A percentile compares a stretch with the other conserved stretches of the same genome.
Evolutionary conservation across 2,113 vertebrate genomes (phyloP).

Genomic region (Pseudopodoces humilis): DNA sequence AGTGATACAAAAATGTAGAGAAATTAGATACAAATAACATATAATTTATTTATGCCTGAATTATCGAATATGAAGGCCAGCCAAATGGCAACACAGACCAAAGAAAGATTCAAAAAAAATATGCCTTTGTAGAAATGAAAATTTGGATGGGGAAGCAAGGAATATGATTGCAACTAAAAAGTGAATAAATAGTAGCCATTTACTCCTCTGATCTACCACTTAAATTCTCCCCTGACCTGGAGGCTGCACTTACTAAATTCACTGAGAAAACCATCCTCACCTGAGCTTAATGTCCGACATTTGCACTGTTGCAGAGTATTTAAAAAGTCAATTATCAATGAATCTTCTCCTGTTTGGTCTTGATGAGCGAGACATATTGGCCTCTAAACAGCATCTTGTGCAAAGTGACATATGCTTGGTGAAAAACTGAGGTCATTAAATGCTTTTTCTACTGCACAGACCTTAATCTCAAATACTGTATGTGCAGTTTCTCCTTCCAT

Average conservation of each 20-base stretch:
- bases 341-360: neutral
- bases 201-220: neutral
- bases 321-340: neutral
- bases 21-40: neutral
- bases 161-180: neutral
- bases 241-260: neutral
- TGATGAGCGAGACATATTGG: neutral
- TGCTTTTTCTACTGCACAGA: neutral
- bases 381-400: fast-evolving
- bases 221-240: neutral
- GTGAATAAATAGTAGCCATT: neutral
- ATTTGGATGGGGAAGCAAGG: neutral
- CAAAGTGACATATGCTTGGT: neutral
- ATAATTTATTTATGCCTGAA: neutral
- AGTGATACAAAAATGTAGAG: neutral
- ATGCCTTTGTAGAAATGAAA: neutral
- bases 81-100: neutral
- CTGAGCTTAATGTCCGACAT: neutral
- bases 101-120: neutral
- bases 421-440: neutral
- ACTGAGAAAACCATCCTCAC: neutral
- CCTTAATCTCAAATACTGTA: neutral
- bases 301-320: neutral
- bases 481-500: fast-evolving
- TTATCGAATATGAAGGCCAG: neutral